Evolutionary conservation across 2,888 invertebrate species (phyloP).

Genomic region (Drosophila austrosaltans): DNA sequence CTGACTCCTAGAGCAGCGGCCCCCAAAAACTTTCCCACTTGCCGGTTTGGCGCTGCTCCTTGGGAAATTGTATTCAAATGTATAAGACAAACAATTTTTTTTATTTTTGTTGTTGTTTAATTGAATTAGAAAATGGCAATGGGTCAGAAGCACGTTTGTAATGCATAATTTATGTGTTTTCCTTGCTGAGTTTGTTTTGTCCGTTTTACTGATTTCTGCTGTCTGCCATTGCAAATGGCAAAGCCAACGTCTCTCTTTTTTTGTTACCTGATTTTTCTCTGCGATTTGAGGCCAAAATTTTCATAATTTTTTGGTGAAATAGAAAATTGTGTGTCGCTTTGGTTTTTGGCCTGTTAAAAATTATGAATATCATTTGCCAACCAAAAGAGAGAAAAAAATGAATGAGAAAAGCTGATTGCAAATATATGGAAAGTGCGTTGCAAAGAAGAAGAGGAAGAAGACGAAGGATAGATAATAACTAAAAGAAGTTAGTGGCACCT

Average conservation of each 20-base stretch:
- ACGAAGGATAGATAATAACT: too few species aligned
- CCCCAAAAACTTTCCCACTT: conserved; percentile 63
- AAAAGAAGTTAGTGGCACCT: conserved; percentile 20
- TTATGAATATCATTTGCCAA: conserved; percentile 48
- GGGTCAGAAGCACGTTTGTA: conserved; percentile 80
- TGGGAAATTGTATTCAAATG: conserved; percentile 76
- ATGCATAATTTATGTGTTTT: conserved; percentile 73
- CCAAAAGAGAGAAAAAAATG: conserved; percentile 12
- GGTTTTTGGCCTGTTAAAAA: conserved; percentile 44
- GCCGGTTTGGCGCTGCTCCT: conserved; percentile 38
- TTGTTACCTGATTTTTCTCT: conserved; percentile 3
- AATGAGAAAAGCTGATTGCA: background rate
- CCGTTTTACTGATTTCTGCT: conserved; percentile 44
- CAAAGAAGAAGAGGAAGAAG: conserved; percentile 25
- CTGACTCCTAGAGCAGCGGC: conserved; percentile 26
- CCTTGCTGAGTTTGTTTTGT: conserved; percentile 40
- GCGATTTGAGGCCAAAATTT: conserved; percentile 79
- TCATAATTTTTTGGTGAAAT: conserved; percentile 80
- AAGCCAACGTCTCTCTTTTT: conserved; percentile 20
- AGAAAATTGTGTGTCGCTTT: conserved; percentile 57
- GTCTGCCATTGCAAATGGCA: conserved; percentile 36
- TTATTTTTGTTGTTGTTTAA: conserved; percentile 28
- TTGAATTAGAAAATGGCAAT: conserved; percentile 79
- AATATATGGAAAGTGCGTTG: conserved; percentile 39
- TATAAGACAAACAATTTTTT: conserved; percentile 58